Evolutionary conservation across 2,797 vertebrate genomes (phyloP).

Genomic region (Vipera ursinii): DNA sequence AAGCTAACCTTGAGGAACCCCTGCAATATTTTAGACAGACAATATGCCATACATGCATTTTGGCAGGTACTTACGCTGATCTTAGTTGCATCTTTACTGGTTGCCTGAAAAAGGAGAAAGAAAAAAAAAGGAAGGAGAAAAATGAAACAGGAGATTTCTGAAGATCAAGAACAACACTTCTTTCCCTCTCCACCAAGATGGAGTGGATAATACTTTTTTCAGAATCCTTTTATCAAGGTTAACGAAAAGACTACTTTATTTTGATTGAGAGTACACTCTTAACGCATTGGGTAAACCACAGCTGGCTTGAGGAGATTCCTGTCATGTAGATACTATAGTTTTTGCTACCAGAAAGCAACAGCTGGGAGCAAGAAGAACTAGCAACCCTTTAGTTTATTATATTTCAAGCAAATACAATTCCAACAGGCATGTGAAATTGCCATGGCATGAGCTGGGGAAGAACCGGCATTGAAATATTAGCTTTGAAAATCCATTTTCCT

Average conservation of each 20-base stretch:
- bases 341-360: background rate
- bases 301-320: background rate
- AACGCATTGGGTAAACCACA: background rate
- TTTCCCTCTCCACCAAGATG: background rate
- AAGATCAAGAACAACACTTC: background rate
- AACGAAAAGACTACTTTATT: background rate
- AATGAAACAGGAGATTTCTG: constrained; percentile 22
- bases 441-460: background rate
- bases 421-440: background rate
- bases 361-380: background rate
- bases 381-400: background rate
- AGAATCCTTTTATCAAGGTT: background rate
- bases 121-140: constrained; percentile 36
- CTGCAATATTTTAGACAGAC: background rate
- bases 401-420: background rate
- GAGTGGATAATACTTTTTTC: background rate
- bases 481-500: background rate
- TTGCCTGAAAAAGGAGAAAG: constrained; percentile 73
- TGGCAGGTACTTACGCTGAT: constrained; percentile 87
- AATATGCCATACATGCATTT: constrained; percentile 13
- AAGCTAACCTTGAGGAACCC: background rate
- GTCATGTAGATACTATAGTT: background rate
- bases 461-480: background rate
- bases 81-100: constrained; percentile 86
- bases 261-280: background rate